Percentiles rank a stretch among this genome's conserved stretches.
Evolutionary conservation across 2,797 vertebrate species (phyloP).

Genomic region (Brachyalestes nurse): DNA sequence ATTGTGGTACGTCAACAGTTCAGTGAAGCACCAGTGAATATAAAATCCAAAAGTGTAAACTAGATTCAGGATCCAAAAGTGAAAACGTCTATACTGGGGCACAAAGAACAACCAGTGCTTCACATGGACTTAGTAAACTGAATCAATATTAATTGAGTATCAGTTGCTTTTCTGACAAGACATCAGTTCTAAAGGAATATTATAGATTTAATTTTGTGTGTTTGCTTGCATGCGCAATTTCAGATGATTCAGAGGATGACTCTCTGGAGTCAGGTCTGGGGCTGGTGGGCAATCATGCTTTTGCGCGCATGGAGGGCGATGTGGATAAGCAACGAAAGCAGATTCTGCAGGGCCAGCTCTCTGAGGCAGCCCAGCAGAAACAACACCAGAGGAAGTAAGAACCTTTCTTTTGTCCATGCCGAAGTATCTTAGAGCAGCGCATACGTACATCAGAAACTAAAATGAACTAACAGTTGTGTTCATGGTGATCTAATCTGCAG

Average conservation of each 20-base stretch:
- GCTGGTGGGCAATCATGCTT: constrained; percentile 94
- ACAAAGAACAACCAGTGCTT: too few relatives aligned
- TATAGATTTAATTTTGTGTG: not conserved
- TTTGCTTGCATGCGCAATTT: not conserved
- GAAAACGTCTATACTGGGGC: too few relatives aligned
- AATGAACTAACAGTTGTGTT: too few relatives aligned
- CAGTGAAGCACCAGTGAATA: too few relatives aligned
- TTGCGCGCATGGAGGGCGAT: constrained; percentile 96
- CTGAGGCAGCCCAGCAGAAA: constrained; percentile 90
- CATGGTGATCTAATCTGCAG: not conserved
- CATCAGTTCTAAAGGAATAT: not conserved
- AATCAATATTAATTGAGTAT: not conserved
- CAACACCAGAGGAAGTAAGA: constrained; percentile 96
- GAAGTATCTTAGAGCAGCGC: not conserved
- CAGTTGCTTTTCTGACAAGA: not conserved
- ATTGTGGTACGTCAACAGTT: too few relatives aligned
- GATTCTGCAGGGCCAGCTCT: constrained; percentile 93
- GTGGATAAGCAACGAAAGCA: constrained; percentile 94
- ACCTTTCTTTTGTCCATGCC: not conserved
- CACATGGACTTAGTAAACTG: not conserved
- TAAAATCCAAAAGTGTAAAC: too few relatives aligned
- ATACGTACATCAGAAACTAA: not conserved
- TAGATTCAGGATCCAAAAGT: too few relatives aligned
- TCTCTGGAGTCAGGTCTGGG: constrained; percentile 87
- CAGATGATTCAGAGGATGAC: constrained; percentile 79